Evolutionary conservation across 2,113 vertebrate species (phyloP), one percentile per base, ranked within the genome.

Genomic region (Sapajus apella): DNA sequence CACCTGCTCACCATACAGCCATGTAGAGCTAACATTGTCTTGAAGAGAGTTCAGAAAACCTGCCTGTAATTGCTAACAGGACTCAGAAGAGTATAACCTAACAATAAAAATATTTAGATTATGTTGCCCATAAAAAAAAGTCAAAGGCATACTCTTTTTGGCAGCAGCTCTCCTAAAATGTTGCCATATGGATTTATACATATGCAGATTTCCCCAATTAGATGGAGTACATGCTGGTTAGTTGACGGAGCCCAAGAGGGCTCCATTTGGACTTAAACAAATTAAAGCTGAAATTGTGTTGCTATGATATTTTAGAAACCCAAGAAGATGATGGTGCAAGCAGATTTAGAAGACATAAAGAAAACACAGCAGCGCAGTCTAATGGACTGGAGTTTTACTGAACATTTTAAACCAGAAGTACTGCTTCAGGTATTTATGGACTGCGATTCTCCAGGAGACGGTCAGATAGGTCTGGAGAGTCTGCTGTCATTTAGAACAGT

Each of bases 351-450:
- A 95, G 98, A 99, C 47, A 98, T 99, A 87, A 99, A 98, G 97
- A 98, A 97, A n/a, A 98, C 95, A 0, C 98, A 99, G 96, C 98
- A 94, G 83, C 99, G 99, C 97, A 99, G 98, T 83, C 98, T 99
- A 72, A 98, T 90, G 91, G 99, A 99, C 95, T 99, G 99, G 99
- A 98, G 90, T 97, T 99, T 99, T 20, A 90, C 98, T 17, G 99
- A 99, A 96, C 99, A 99, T 97, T 99, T 99, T 97, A 98, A 98
- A 27, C 97, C 99, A 0, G 55, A 97, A 25, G 70, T 99, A 66
- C 99, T 99, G 93, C 98, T 97, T 84, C 99, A 99, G 99, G 99
- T 99, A 98, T 83, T 87, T 97, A 76, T 94, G 92, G 96, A 37
- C 80, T 96, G 86, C 30, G 72, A 82, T 8, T 85, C 13, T 95